Conservation (phyloP, 2,888 invertebrate genomes). For the Volucella bombylans region DNA sequence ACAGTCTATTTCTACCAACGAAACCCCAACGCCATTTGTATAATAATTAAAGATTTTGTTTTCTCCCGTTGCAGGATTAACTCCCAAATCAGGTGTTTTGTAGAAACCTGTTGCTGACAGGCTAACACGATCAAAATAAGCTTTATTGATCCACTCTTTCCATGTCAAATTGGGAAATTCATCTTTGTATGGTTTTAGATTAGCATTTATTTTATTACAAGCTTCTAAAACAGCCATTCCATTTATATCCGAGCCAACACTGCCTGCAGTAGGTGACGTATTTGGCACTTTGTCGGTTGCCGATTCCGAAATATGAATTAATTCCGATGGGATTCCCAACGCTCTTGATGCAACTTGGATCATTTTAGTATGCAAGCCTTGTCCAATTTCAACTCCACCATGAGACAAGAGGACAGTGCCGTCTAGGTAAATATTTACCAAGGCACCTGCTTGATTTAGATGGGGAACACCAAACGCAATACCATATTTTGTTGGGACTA, state of each 20-base stretch:
- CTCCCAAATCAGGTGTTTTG: conserved; percentile 89
- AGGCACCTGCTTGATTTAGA: conserved; percentile 93
- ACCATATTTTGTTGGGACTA: conserved; percentile 93
- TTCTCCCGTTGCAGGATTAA: conserved; percentile 86
- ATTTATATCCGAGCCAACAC: conserved; percentile 93
- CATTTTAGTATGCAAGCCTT: conserved; percentile 98
- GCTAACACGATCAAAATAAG: conserved; percentile 90
- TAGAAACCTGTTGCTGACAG: conserved; percentile 93
- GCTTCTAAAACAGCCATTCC: conserved; percentile 95
- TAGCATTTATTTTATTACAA: conserved; percentile 88
- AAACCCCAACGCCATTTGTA: conserved; percentile 92
- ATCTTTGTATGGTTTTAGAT: conserved; percentile 89
- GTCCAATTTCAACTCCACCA: conserved; percentile 98
- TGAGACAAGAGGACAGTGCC: conserved; percentile 94
- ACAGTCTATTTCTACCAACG: conserved; percentile 96
- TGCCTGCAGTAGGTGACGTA: conserved; percentile 94
- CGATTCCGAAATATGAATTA: conserved; percentile 92
- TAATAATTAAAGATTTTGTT: conserved; percentile 92
- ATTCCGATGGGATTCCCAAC: conserved; percentile 87
- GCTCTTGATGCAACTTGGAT: conserved; percentile 92
- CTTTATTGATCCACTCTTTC: conserved; percentile 91
- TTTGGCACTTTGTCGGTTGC: conserved; percentile 96
- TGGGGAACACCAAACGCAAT: conserved; percentile 90
- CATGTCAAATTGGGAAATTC: conserved; percentile 90
- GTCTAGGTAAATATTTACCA: conserved; percentile 93